phyloP scores from a whole-genome alignment of 1,140 invertebrate species.

The Oedothorax gibbosus region DNA sequence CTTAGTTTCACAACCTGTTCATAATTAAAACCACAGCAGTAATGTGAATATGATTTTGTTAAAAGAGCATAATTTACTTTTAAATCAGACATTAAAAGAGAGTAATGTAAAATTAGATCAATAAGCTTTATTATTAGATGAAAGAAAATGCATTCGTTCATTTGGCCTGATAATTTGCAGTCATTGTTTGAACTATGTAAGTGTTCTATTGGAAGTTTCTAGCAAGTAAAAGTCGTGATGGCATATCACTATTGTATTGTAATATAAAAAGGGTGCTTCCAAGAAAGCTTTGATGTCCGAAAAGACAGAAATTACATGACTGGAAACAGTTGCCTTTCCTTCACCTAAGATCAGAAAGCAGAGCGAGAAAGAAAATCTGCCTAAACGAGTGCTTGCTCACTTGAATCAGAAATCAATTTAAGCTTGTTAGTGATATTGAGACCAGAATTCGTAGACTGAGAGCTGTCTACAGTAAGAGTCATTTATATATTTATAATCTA shows the following conservation, averaged over 20 bases:
- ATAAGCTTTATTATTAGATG: too few relatives aligned
- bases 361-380: constrained; percentile 23
- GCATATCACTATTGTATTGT: too few relatives aligned
- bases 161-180: too few relatives aligned
- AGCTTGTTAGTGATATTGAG: constrained; percentile 50
- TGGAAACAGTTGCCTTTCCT: constrained; percentile 2
- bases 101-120: too few relatives aligned
- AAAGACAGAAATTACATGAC: constrained; percentile 10
- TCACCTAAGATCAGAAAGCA: constrained; percentile 26
- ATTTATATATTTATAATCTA: constrained; percentile 59
- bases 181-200: too few relatives aligned
- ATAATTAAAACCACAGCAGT: too few relatives aligned
- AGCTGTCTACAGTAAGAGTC: constrained; percentile 36
- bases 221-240: too few relatives aligned
- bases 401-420: constrained; percentile 11
- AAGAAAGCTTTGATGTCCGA: constrained; percentile 14
- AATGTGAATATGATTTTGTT: too few relatives aligned
- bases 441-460: constrained; percentile 36
- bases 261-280: constrained; percentile 27
- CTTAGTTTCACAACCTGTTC: background rate
- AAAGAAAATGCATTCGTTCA: too few relatives aligned
- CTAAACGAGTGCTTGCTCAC: constrained; percentile 25
- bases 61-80: too few relatives aligned
- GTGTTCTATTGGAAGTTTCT: too few relatives aligned
- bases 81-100: too few relatives aligned